phyloP scores from a whole-genome alignment of 2,797 vertebrate genomes.

The Sebastolobus altivelis region DNA sequence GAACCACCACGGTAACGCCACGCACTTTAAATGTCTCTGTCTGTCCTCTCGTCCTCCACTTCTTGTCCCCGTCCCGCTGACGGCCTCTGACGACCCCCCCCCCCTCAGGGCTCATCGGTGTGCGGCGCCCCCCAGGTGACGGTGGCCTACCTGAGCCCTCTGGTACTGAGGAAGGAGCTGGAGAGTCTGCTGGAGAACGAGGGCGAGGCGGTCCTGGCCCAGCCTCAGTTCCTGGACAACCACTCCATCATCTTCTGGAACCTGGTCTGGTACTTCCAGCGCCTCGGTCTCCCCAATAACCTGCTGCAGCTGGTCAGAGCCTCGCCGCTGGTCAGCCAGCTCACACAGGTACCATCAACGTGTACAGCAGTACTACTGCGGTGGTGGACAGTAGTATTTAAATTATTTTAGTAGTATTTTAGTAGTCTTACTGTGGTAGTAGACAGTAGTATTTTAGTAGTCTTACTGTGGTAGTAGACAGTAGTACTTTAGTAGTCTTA shows the following conservation, averaged over 20 bases:
- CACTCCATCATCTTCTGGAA: conserved; percentile 98
- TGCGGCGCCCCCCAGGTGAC: conserved; percentile 82
- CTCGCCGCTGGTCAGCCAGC: conserved; percentile 80
- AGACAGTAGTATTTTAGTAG: no score
- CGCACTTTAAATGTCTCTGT: not conserved
- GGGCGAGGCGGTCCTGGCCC: conserved; percentile 90
- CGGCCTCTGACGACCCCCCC: not conserved
- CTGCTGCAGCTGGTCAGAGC: conserved; percentile 88
- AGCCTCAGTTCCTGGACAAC: conserved; percentile 89
- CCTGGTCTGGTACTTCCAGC: conserved; percentile 94
- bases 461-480: no score
- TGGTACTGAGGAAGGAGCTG: conserved; percentile 94
- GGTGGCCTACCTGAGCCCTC: conserved; percentile 92
- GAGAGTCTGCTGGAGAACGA: conserved; percentile 95
- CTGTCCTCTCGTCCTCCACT: accelerated
- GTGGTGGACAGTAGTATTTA: not conserved
- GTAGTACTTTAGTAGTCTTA: no score
- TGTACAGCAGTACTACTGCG: not conserved
- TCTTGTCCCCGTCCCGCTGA: not conserved
- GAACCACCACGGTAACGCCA: conserved; percentile 66
- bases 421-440: no score
- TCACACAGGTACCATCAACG: conserved; percentile 74
- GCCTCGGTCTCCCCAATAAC: conserved; percentile 89
- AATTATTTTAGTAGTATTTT: no score
- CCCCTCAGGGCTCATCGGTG: conserved; percentile 63